A percentile compares a stretch with the other conserved stretches of the same genome.
phyloP scores from a whole-genome alignment of 2,888 invertebrate species.

The Stenotaenia linearis region DNA sequence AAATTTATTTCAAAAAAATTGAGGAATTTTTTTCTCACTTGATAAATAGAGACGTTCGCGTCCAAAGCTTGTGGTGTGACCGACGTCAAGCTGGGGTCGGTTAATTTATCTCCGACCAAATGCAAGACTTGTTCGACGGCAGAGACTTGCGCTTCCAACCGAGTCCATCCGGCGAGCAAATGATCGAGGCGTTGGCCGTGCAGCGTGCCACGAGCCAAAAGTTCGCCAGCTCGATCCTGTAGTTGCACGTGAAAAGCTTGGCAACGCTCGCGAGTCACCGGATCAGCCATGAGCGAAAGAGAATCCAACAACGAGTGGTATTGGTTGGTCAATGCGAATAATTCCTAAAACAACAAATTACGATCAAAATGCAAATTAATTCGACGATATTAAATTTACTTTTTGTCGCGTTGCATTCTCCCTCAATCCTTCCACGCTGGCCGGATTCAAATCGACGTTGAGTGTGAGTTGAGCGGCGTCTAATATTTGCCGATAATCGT shows the following conservation, averaged over 20 bases:
- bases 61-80: not conserved
- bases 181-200: slow-evolving; percentile 34
- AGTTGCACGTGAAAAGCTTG: slow-evolving; percentile 67
- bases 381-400: slow-evolving; percentile 19
- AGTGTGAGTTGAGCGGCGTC: slow-evolving; percentile 64
- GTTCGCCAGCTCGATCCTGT: slow-evolving; percentile 66
- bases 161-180: slow-evolving; percentile 10
- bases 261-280: slow-evolving; percentile 67
- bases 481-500: slow-evolving; percentile 78
- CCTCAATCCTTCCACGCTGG: not conserved
- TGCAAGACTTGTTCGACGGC: not conserved
- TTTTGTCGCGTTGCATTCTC: slow-evolving; percentile 14
- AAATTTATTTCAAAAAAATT: no score
- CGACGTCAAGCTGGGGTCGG: not conserved
- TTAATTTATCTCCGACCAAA: not conserved
- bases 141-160: slow-evolving; percentile 24
- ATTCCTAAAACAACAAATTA: slow-evolving; percentile 34
- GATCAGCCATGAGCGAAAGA: slow-evolving; percentile 50
- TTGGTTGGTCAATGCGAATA: slow-evolving; percentile 35
- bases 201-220: slow-evolving; percentile 69
- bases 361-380: no score
- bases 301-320: slow-evolving; percentile 35
- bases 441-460: not conserved
- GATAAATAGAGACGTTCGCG: not conserved
- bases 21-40: not conserved